Percentiles rank a stretch among this genome's conserved stretches.
Evolutionary conservation across 2,888 invertebrate species (phyloP).

Genomic region (Drosophila kuntzei): DNA sequence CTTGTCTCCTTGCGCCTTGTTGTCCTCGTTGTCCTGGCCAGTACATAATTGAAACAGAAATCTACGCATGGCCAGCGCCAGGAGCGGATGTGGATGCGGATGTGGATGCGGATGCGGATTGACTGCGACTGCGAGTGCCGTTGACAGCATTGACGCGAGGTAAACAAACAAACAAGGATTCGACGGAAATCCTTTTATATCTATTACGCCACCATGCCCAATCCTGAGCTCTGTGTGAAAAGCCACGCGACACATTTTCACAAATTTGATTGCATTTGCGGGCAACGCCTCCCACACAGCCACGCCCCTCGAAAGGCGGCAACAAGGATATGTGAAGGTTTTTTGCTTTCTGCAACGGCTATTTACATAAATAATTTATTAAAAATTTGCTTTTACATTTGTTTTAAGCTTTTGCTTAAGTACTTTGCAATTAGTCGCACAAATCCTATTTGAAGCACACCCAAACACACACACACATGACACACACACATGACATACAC

Average conservation of each 20-base stretch:
- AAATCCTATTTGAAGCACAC: conserved; percentile 76
- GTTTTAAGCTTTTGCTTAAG: conserved; percentile 83
- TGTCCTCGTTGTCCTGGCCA: conserved; percentile 33
- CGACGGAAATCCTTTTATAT: conserved; percentile 68
- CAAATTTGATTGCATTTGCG: conserved; percentile 54
- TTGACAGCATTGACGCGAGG: conserved; percentile 52
- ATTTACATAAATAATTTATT: conserved; percentile 83
- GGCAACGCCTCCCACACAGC: neutral
- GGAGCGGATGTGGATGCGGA: conserved; percentile 29
- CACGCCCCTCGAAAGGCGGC: neutral
- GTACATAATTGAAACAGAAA: conserved; percentile 78
- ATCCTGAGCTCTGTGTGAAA: conserved; percentile 55
- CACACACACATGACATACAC: conserved; percentile 17
- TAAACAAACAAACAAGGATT: conserved; percentile 58
- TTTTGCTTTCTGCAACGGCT: conserved; percentile 21
- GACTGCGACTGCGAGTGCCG: conserved; percentile 55
- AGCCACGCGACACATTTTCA: conserved; percentile 54
- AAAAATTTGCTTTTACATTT: conserved; percentile 81
- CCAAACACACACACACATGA: conserved; percentile 7
- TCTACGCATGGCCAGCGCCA: conserved; percentile 73
- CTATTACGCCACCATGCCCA: conserved; percentile 62
- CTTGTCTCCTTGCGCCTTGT: conserved; percentile 22
- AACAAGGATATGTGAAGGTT: conserved; percentile 12
- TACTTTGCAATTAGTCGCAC: conserved; percentile 84
- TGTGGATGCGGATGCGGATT: conserved; percentile 37